Conservation (phyloP, 2,888 invertebrate genomes). For the Enchytraeus crypticus region DNA sequence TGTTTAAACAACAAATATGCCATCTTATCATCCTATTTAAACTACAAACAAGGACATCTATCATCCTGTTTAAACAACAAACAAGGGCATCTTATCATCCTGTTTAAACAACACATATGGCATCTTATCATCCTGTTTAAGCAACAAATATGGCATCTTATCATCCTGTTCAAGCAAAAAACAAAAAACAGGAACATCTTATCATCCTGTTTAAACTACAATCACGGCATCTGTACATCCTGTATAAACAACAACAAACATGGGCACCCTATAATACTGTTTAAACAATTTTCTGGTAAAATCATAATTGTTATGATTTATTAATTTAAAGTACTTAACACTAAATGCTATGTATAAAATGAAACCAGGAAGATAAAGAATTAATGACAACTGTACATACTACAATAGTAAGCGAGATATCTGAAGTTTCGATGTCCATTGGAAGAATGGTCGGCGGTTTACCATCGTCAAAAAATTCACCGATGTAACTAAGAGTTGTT, state of each 20-base stretch:
- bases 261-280: background rate
- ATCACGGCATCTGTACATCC: background rate
- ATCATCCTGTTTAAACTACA: conserved; percentile 20
- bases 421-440: conserved; percentile 50
- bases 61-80: conserved; percentile 62
- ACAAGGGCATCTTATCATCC: background rate
- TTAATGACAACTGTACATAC: no score
- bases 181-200: background rate
- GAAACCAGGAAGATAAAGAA: no score
- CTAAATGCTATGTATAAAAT: background rate
- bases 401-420: conserved; percentile 29
- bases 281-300: background rate
- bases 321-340: background rate
- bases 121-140: background rate
- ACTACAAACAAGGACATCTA: conserved; percentile 4
- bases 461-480: conserved; percentile 80
- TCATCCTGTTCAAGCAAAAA: conserved; percentile 63
- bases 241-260: background rate
- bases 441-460: conserved; percentile 71
- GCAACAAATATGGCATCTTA: conserved; percentile 3
- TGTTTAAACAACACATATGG: conserved; percentile 20
- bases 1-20: conserved; percentile 20
- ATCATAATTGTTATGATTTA: background rate
- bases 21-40: background rate
- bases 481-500: conserved; percentile 69